These are phyloP conservation scores for Apostichopus leukothele DNA, from an alignment of 53 echinoderm and acorn worm genomes.

Conservation along the genomic window DNA sequence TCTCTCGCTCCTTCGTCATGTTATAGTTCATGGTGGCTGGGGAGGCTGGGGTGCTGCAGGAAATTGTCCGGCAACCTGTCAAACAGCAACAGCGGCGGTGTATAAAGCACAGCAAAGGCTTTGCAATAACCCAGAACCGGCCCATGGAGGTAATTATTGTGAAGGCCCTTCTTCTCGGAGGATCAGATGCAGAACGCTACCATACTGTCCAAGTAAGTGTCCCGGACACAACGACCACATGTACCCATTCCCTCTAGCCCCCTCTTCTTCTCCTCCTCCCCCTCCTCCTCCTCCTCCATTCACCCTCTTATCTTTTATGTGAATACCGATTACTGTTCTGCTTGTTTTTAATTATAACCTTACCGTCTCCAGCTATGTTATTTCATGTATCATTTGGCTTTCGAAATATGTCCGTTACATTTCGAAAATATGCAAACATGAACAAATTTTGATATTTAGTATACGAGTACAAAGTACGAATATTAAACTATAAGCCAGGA, in stretches of 20 bases:
- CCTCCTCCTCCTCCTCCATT: no score
- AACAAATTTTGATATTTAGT: no score
- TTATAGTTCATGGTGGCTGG: slow-evolving; percentile 40
- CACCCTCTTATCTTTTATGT: no score
- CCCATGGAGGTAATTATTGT: slow-evolving; percentile 8
- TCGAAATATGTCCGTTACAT: no score
- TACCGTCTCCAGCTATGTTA: no score
- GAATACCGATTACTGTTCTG: no score
- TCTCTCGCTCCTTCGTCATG: neutral
- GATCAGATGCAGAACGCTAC: neutral
- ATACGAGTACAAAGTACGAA: no score
- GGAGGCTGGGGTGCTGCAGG: slow-evolving; percentile 11
- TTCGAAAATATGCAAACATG: no score
- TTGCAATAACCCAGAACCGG: slow-evolving; percentile 38
- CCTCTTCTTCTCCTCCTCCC: no score
- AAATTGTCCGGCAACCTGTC: slow-evolving; percentile 32
- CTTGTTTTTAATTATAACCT: no score
- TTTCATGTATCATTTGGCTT: no score
- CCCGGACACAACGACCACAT: neutral
- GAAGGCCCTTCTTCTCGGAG: neutral
- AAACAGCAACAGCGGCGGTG: neutral
- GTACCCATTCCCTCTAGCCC: neutral
- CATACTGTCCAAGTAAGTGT: slow-evolving; percentile 40
- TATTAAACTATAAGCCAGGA: no score
- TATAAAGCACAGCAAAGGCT: neutral